Base-by-base conservation (phyloP, 2,888 invertebrate genomes). In the Endomychus coccineus region DNA sequence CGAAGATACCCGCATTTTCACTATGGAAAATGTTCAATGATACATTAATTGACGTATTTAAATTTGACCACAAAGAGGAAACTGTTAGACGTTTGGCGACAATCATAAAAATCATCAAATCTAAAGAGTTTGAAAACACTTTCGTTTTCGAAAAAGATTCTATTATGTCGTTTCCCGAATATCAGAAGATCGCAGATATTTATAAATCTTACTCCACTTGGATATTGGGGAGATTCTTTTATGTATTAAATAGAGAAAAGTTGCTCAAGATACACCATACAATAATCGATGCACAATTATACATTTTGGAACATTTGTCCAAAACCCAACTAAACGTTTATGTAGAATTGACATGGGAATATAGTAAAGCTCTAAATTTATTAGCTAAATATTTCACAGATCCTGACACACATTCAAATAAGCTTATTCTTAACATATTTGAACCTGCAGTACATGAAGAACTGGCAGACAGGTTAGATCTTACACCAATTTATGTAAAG, bases 191-290 rank as follows among this genome's bases (percentile, higher is more conserved):
- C 17, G 51, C 56, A 29, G 46, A 55, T 33, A 59, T 61, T 40
- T 64, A 66, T 46, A 52, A 57, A 58, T 66, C 75, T 2, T 81
- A 80, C 47, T 76, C 77, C 35, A 73, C 71, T 10, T 82, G 81
- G 81, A 58, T 81, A 2, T 64, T 80, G 35, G 80, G 80, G n/a
- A 68, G 74, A 52, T 66, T 80, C 49, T 79, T 79, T 56, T 76
- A 77, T 62, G 64, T 80, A 21, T 68, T 77, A 56, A 74, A 73
- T 23, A 68, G 71, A 2, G 66, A 71, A 31, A 68, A 71, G 49
- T 57, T 75, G 23, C 54, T 58, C 57, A 74, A 73, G 50, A 69
- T 73, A 40, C 73, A 76, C 40, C 45, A 56, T 24, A 55, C 68
- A 35, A 69, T 74, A 48, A 70, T 72, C 46, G 69, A 74, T 49